Base-by-base conservation (phyloP, 2,888 invertebrate genomes). In the Frankliniella fusca region DNA sequence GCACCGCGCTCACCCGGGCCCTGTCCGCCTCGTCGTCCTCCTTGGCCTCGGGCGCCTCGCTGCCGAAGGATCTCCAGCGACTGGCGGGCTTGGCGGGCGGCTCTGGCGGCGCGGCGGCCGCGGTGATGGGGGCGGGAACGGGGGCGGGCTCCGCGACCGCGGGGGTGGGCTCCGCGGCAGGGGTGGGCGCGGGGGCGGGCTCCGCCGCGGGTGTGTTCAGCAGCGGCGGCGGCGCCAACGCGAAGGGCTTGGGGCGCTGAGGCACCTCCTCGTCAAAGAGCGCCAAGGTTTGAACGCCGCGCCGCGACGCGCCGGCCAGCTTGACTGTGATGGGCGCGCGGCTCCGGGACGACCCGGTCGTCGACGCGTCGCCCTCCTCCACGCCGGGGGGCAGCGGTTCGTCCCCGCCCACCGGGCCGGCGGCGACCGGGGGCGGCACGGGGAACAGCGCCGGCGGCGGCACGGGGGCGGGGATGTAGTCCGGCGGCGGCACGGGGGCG, bases 341-440 rank as follows among this genome's bases (percentile, higher is more conserved):
- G 27, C 23, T 27, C 70, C 27, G 23, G 70, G 70, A 38, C 38
- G 38, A 38, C 3, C 38, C 27, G 23, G 70, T 27, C 70, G 70
- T 76, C 70, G 27, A 23, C 27, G 12, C 27, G 23, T 76, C 70
- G 9, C 11, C 27, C 23, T 76, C 70, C 70, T 76, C 70, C 12
- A 76, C 70, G 27, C 70, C 70, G 70, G 70, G 70, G 70, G 70
- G 70, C 70, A 76, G 70, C 11, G 70, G 70, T 27, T 76, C 70
- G 27, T 76, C 70, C 27, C 70, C 23, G 70, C 70, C 23, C 23
- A 23, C 70, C 23, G 18, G n/a, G n/a, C n/a, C n/a, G n/a, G n/a
- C n/a, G n/a, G n/a, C n/a, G n/a, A n/a, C n/a, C 3, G 70, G 70
- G 70, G 70, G 70, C 70, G 70, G 70, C 70, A 70, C 70, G 23